Base-by-base conservation (phyloP, 37 sponge, comb jelly and placozoan species). In the Dysidea cf. avara region DNA sequence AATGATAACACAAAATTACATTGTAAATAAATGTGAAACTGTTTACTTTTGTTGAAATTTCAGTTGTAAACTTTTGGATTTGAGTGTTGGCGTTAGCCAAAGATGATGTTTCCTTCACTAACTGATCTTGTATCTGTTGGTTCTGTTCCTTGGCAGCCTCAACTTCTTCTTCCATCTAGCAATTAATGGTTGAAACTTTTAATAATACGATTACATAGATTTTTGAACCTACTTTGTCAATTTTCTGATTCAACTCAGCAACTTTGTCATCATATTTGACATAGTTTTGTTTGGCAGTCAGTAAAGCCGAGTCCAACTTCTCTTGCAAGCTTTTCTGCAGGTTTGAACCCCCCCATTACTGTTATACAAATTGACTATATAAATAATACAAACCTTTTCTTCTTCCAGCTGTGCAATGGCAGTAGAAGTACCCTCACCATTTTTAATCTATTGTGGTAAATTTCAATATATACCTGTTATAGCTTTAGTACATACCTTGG, bases 391-490 rank as follows among this genome's bases (percentile, higher is more conserved):
- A 61, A 90, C 91, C 86, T 90, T 90, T 17, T 90, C 91, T 55
- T 83, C 76, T 47, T 85, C 70, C 66, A 90, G 66, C 54, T 90
- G 91, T 20, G 48, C 78, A 37, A 90, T 85, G 38, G 82, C 86
- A 51, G 86, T 81, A 1, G 78, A 22, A 0, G 53, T 86, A 21
- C 91, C 91, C 61, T 90, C 91, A 0, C 91, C 91, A 39, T 76
- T 77, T 61, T 90, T 73, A 63, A 85, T 85, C 91, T 90, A 28
- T 24, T 3, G 12, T 36, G 1, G 29, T 1, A 16, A 59, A 74
- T 17, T 36, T 33, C 22, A 53, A 9, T 30, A 48, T 24, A 72
- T 30, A 54, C 62, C 37, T 30, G 9, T n/a, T 18, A 13, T 9
- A 53, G 36, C 7, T 21, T 7, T 21, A 14, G 32, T 33, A 11